These are phyloP conservation scores for Peromyscus melanophrys DNA, from an alignment of 2,797 vertebrate genomes.

Conservation along the genomic window DNA sequence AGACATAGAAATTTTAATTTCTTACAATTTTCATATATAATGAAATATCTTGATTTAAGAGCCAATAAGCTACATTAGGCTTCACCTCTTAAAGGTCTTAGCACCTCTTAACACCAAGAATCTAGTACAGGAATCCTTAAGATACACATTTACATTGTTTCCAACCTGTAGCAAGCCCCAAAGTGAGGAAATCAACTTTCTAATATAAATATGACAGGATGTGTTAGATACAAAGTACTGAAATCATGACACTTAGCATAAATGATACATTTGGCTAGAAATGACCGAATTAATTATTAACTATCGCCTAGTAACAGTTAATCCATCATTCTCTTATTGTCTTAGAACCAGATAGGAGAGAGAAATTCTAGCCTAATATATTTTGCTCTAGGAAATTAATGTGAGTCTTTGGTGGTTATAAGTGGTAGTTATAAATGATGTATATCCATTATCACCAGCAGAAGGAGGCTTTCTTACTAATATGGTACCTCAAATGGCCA, in stretches of 20 bases:
- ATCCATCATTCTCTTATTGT: not conserved
- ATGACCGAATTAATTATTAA: not conserved
- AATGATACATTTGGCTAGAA: conserved; percentile 19
- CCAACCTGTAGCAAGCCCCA: not conserved
- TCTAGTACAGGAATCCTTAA: not conserved
- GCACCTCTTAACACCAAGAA: not conserved
- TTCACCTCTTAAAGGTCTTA: not conserved
- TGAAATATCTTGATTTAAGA: not conserved
- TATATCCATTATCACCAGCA: not conserved
- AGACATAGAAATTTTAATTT: conserved; percentile 9
- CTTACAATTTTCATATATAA: not conserved
- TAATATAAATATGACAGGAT: not conserved
- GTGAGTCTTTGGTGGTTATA: not conserved
- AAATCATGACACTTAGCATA: conserved; percentile 17
- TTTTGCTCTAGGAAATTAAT: not conserved
- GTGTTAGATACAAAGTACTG: not conserved
- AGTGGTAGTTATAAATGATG: not conserved
- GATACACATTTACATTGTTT: not conserved
- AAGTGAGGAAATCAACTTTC: not conserved
- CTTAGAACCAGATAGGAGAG: not conserved
- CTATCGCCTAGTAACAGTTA: not conserved
- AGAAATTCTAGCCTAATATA: not conserved
- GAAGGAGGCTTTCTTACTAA: not conserved
- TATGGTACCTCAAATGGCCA: conserved; percentile 31
- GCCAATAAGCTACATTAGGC: not conserved